Conservation (phyloP, 1,140 invertebrate species). For the Colletes gigas region DNA sequence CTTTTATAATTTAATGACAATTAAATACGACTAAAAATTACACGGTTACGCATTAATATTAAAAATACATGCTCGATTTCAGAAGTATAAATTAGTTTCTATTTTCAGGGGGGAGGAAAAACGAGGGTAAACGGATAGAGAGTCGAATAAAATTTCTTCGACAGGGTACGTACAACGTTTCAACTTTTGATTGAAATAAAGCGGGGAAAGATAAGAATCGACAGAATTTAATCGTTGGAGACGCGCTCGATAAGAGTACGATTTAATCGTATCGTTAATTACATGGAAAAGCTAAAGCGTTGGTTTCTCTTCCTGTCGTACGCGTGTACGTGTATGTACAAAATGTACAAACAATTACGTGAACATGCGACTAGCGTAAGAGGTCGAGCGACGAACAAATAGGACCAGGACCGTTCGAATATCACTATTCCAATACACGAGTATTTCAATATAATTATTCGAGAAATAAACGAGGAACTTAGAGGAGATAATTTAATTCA, state of each 20-base stretch:
- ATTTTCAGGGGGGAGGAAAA: neutral
- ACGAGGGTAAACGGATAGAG: neutral
- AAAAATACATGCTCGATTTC: neutral
- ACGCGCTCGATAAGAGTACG: neutral
- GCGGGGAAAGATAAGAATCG: neutral
- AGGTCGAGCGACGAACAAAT: neutral
- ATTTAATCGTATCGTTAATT: constrained; percentile 7
- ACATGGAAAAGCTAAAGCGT: neutral
- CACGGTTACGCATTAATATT: constrained; percentile 2
- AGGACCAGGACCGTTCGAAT: neutral
- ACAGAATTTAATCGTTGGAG: neutral
- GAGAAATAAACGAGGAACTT: too few species aligned
- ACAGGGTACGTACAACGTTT: neutral
- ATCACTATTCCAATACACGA: neutral
- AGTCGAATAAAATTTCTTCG: neutral
- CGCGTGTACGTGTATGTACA: constrained; percentile 13
- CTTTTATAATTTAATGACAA: constrained; percentile 1
- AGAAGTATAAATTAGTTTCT: constrained; percentile 6
- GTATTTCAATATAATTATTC: too few species aligned
- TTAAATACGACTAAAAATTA: constrained; percentile 2
- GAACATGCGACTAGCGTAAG: constrained; percentile 1
- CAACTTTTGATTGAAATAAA: neutral
- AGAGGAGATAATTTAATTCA: too few species aligned
- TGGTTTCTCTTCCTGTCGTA: neutral
- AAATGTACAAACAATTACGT: constrained; percentile 41